Conservation (phyloP, 35 echinoderm and acorn worm species). For the Patiria miniata region DNA sequence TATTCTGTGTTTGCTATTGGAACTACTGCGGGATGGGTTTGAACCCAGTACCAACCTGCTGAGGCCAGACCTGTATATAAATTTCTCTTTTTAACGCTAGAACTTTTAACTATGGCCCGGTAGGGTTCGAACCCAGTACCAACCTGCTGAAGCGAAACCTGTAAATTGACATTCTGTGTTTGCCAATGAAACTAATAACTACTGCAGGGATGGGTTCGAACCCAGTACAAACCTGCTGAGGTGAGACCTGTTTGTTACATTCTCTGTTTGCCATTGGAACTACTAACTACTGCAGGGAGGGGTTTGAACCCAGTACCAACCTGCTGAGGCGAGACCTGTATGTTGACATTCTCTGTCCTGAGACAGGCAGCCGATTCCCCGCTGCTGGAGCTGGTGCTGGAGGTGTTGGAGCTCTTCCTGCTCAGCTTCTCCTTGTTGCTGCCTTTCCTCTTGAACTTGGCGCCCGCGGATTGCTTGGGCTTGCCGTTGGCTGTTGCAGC, state of each 20-base stretch:
- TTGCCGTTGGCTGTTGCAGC: slow-evolving; percentile 36
- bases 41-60: too few species aligned
- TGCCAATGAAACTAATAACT: too few species aligned
- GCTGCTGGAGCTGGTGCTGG: slow-evolving; percentile 64
- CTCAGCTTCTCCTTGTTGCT: slow-evolving; percentile 86
- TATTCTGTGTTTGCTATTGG: slow-evolving; percentile 61
- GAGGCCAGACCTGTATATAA: too few species aligned
- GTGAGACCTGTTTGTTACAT: slow-evolving; percentile 32
- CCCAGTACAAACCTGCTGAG: slow-evolving; percentile 17
- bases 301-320: not conserved
- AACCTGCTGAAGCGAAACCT: slow-evolving; percentile 12
- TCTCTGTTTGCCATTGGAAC: slow-evolving; percentile 36
- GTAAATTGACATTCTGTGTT: slow-evolving; percentile 50
- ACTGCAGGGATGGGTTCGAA: too few species aligned
- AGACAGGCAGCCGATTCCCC: slow-evolving; percentile 42
- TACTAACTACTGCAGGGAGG: not conserved
- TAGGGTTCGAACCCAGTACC: not conserved
- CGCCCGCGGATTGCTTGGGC: slow-evolving; percentile 25
- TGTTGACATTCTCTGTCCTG: slow-evolving; percentile 59
- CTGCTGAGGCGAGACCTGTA: slow-evolving; percentile 27
- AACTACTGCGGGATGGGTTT: too few species aligned
- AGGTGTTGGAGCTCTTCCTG: slow-evolving; percentile 76
- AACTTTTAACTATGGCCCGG: not conserved
- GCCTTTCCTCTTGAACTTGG: slow-evolving; percentile 52
- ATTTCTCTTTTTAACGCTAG: too few species aligned